Evolutionary conservation across 2,797 vertebrate genomes (phyloP).

Genomic region (Megaceryle alcyon): DNA sequence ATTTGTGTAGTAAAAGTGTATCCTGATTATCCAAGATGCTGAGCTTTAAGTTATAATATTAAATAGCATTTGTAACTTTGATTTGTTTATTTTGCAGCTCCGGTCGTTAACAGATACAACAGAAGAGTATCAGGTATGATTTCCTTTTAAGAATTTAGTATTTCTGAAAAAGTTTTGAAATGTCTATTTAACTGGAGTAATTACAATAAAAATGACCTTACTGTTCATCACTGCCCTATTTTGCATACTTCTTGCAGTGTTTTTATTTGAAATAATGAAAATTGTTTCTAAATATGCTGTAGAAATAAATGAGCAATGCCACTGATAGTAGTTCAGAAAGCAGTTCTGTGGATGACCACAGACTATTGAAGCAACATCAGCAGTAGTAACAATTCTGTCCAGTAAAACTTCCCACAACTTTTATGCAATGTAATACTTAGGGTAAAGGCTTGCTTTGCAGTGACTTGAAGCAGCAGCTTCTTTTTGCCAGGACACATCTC

Average conservation of each 20-base stretch:
- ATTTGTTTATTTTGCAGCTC: conserved; percentile 83
- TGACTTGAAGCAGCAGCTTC: not conserved
- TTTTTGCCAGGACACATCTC: not conserved
- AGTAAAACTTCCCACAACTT: not conserved
- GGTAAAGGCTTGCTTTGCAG: not conserved
- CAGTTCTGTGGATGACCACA: not conserved
- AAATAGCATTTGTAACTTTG: not conserved
- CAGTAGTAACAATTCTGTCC: not conserved
- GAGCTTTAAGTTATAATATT: not conserved
- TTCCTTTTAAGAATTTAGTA: not conserved
- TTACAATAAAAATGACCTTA: not conserved
- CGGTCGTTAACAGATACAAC: conserved; percentile 89
- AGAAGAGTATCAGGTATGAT: conserved; percentile 95
- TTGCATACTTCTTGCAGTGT: not conserved
- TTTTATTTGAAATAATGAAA: not conserved
- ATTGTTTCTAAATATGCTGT: not conserved
- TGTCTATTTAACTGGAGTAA: not conserved
- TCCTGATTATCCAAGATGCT: not conserved
- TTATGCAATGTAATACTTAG: not conserved
- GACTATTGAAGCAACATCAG: not conserved
- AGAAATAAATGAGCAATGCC: not conserved
- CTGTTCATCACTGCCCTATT: not conserved
- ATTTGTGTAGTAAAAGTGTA: not conserved
- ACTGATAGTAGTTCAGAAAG: not conserved
- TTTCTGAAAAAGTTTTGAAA: not conserved